Evolutionary conservation across 2,113 vertebrate species (phyloP).

Genomic region (Vulpes lagopus): DNA sequence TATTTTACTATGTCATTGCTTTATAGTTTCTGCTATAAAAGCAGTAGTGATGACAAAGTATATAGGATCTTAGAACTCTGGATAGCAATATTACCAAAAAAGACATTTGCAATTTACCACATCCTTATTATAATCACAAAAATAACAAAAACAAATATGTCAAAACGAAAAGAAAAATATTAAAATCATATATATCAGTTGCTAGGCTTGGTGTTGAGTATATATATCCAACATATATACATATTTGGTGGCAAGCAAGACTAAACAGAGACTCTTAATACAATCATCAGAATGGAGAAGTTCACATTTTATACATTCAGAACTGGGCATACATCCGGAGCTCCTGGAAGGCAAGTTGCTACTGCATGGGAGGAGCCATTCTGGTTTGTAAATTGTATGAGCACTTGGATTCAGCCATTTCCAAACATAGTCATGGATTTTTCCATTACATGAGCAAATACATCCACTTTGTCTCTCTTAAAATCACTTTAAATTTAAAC

Average conservation of each 20-base stretch:
- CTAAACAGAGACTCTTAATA: not conserved
- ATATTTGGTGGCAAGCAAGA: not conserved
- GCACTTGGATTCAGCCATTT: not conserved
- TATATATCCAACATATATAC: not conserved
- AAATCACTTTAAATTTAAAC: not conserved
- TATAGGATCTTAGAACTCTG: not conserved
- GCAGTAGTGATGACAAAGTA: not conserved
- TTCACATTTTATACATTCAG: too few relatives aligned
- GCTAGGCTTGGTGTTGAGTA: not conserved
- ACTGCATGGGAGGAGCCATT: not conserved
- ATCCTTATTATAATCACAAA: not conserved
- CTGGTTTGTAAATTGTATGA: not conserved
- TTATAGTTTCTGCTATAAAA: slow-evolving; percentile 14
- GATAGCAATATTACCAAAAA: not conserved
- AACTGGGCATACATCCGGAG: rapidly evolving
- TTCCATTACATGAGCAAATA: not conserved
- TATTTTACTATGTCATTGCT: not conserved
- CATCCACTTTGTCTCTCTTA: not conserved
- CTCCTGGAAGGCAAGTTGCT: not conserved
- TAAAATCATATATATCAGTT: not conserved
- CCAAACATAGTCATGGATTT: not conserved
- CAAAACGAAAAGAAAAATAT: not conserved
- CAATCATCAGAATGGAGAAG: not conserved
- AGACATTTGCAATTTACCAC: not conserved
- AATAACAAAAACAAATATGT: not conserved